Conservation (phyloP, 2,113 vertebrate genomes). For the Pelmatolapia mariae region DNA sequence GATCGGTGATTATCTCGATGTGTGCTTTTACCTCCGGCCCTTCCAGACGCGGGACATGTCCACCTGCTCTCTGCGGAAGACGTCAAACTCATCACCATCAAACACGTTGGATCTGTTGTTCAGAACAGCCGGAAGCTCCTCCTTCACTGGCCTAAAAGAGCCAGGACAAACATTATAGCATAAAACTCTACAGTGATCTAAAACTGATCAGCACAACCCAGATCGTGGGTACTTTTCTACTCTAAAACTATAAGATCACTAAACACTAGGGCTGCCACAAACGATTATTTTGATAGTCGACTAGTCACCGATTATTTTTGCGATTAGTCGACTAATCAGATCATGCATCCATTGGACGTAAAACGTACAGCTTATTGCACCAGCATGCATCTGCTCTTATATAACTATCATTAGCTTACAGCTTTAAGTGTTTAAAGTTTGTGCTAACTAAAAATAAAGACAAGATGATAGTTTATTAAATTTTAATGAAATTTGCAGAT, state of each 20-base stretch:
- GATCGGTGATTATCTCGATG: background rate
- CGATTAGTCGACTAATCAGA: no score
- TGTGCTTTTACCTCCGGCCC: constrained; percentile 79
- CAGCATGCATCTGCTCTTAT: no score
- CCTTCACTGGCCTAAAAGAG: constrained; percentile 67
- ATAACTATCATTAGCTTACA: no score
- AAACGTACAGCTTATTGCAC: no score
- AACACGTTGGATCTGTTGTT: constrained; percentile 80
- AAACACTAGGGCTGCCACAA: no score
- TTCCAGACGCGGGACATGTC: constrained; percentile 90
- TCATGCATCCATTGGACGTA: no score
- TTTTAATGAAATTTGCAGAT: no score
- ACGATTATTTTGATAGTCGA: no score
- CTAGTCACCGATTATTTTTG: no score
- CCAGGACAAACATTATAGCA: background rate
- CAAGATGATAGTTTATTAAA: no score
- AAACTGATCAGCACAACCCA: background rate
- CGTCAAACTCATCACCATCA: constrained; percentile 93
- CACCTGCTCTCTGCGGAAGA: constrained; percentile 87
- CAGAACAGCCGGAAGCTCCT: constrained; percentile 75
- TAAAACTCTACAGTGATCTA: background rate
- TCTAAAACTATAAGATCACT: background rate
- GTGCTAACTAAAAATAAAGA: no score
- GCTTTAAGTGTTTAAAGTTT: no score
- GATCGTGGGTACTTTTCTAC: accelerated